Evolutionary conservation across 2,113 vertebrate species (phyloP).

Genomic region (Pteruthius melanotis): DNA sequence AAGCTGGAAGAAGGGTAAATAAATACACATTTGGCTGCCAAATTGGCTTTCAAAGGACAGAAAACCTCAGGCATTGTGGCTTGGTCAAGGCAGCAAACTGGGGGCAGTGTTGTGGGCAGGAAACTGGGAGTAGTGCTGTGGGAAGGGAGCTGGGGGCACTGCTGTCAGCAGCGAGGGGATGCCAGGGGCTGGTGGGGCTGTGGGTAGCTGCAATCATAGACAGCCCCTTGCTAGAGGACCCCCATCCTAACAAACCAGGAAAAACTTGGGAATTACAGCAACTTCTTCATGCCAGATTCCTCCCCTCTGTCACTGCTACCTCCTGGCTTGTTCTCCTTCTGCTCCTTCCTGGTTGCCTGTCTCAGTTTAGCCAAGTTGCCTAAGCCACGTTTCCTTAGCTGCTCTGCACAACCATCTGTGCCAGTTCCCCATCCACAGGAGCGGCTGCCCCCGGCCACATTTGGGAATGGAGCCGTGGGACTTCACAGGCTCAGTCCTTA

Average conservation of each 20-base stretch:
- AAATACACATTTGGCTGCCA: not conserved
- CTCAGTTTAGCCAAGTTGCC: not conserved
- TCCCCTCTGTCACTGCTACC: not conserved
- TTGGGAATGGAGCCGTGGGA: not conserved
- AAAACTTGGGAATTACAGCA: not conserved
- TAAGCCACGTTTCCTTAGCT: not conserved
- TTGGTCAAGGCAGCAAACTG: not conserved
- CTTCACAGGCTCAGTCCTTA: not conserved
- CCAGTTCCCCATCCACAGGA: not conserved
- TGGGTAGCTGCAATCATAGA: not conserved
- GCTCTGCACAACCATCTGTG: not conserved
- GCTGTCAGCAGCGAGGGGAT: not conserved
- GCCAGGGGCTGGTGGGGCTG: no score
- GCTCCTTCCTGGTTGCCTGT: not conserved
- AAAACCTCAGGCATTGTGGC: not conserved
- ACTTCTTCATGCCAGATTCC: not conserved
- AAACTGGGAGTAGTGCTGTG: not conserved
- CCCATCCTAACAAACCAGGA: not conserved
- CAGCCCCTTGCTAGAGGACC: not conserved
- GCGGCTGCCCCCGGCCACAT: fast-evolving
- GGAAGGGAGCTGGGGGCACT: not conserved
- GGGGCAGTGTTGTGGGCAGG: not conserved
- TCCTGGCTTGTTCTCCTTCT: not conserved
- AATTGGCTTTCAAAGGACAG: not conserved
- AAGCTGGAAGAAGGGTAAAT: not conserved